Evolutionary conservation across 2,113 vertebrate genomes (phyloP).

Genomic region (Anarhynchus alexandrinus): DNA sequence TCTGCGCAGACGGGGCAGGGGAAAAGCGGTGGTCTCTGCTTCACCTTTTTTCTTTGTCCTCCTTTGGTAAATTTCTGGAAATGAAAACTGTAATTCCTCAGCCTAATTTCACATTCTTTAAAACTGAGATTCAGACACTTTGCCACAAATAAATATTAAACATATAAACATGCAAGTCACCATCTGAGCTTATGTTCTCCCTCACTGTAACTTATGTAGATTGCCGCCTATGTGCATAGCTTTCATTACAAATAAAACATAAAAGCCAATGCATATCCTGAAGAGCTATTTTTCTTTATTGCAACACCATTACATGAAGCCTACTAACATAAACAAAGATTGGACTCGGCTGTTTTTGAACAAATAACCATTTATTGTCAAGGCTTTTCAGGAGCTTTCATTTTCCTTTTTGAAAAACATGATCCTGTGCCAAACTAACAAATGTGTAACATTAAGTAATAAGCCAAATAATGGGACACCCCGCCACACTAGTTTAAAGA

Average conservation of each 20-base stretch:
- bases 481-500: slow-evolving; percentile 7
- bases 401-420: slow-evolving; percentile 54
- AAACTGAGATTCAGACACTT: neutral
- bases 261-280: neutral
- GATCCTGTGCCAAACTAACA: slow-evolving; percentile 38
- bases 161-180: slow-evolving; percentile 45
- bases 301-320: slow-evolving; percentile 33
- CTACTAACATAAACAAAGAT: slow-evolving; percentile 63
- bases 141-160: slow-evolving; percentile 35
- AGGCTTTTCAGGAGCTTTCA: slow-evolving; percentile 50
- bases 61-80: neutral
- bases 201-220: slow-evolving; percentile 49
- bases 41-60: neutral
- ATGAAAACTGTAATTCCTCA: neutral
- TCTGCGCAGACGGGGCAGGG: neutral
- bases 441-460: slow-evolving; percentile 46
- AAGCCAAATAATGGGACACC: slow-evolving; percentile 31
- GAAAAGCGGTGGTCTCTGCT: neutral
- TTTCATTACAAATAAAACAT: slow-evolving; percentile 59
- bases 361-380: slow-evolving; percentile 64
- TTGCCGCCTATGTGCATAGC: slow-evolving; percentile 36
- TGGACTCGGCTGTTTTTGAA: slow-evolving; percentile 46
- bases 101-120: neutral
- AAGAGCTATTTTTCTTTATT: slow-evolving; percentile 58
- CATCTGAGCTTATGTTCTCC: slow-evolving; percentile 15